phyloP scores from a whole-genome alignment of 2,797 vertebrate species.

The Balearica regulorum region DNA sequence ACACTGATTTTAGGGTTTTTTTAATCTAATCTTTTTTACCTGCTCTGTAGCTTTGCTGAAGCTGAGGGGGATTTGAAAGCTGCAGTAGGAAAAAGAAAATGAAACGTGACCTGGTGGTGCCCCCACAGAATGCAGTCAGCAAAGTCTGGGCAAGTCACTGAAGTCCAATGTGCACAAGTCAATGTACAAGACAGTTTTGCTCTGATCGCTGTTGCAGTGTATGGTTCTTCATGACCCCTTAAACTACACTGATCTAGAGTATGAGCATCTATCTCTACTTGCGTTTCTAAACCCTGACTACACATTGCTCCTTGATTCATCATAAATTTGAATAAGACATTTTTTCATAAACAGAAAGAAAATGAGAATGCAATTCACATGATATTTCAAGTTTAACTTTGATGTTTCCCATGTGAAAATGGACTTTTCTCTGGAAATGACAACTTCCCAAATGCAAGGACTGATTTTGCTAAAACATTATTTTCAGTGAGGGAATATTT shows the following conservation, averaged over 20 bases:
- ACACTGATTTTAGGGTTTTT: background rate
- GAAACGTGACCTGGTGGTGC: background rate
- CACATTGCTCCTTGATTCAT: background rate
- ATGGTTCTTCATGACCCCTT: background rate
- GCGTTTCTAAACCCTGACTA: background rate
- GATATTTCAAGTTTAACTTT: background rate
- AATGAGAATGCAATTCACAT: background rate
- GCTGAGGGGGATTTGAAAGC: background rate
- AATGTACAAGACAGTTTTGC: background rate
- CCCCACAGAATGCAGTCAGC: background rate
- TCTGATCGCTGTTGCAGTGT: background rate
- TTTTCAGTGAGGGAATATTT: background rate
- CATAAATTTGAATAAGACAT: background rate
- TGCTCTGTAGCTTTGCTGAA: background rate
- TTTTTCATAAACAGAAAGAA: background rate
- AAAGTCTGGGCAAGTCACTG: background rate
- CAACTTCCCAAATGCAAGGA: background rate
- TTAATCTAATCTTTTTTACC: background rate
- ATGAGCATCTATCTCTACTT: background rate
- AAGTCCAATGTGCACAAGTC: background rate
- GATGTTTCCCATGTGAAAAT: background rate
- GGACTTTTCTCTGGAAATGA: background rate
- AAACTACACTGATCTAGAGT: background rate
- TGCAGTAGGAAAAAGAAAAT: conserved; percentile 9
- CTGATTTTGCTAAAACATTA: background rate